phyloP scores from a whole-genome alignment of 2,888 invertebrate species.

The Phymatocera aterrima region DNA sequence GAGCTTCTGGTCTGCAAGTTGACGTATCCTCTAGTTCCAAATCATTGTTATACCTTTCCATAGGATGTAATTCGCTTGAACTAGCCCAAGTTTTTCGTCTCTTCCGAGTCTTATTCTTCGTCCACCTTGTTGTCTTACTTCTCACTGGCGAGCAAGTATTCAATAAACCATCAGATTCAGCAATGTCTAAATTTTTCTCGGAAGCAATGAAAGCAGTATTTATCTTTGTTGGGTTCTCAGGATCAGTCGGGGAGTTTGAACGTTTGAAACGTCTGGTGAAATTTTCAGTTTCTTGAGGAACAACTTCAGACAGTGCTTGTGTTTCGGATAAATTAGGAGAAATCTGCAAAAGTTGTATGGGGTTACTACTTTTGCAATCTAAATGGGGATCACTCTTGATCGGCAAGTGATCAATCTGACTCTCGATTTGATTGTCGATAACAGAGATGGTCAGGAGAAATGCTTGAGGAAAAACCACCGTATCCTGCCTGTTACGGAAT shows the following conservation, averaged over 20 bases:
- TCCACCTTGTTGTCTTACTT: background rate
- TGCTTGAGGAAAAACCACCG: slow-evolving; percentile 64
- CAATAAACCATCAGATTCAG: background rate
- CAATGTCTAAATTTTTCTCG: background rate
- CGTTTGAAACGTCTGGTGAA: background rate
- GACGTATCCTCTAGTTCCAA: background rate
- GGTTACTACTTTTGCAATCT: background rate
- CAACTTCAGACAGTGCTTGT: background rate
- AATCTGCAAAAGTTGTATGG: background rate
- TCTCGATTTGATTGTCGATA: background rate
- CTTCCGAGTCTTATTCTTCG: background rate
- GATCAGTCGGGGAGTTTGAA: background rate
- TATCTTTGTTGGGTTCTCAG: background rate
- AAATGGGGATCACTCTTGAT: background rate
- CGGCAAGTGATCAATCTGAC: background rate
- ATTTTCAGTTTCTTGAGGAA: background rate
- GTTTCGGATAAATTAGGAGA: background rate
- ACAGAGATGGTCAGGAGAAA: slow-evolving; percentile 64
- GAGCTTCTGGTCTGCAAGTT: background rate
- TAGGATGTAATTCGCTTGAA: background rate
- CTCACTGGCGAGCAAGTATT: background rate
- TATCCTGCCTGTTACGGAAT: slow-evolving; percentile 64
- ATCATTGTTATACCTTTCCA: background rate
- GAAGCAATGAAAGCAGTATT: background rate
- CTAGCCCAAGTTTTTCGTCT: background rate